Evolutionary conservation across 2,113 vertebrate genomes (phyloP).

Genomic region (Clupea harengus): DNA sequence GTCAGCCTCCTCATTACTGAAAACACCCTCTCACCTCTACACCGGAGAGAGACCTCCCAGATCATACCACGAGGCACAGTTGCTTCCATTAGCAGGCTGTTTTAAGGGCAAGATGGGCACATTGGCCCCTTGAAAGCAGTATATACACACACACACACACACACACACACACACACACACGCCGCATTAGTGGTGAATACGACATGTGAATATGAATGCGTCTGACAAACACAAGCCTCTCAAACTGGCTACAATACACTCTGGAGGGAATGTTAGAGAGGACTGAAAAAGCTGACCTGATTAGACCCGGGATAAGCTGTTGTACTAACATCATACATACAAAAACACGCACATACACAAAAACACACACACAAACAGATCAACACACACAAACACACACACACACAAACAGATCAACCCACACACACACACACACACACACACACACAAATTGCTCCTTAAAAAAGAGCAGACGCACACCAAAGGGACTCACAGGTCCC

Average conservation of each 20-base stretch:
- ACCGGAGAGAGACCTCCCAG: conserved; percentile 52
- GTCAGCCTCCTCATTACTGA: conserved; percentile 57
- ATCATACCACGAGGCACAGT: conserved; percentile 30
- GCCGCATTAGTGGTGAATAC: not conserved
- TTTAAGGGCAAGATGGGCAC: not conserved
- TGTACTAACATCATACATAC: not conserved
- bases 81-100: not conserved
- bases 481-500: conserved; percentile 47
- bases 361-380: not conserved
- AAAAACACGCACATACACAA: not conserved
- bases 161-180: not conserved
- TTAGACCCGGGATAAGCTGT: not conserved
- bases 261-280: not conserved
- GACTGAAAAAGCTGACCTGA: conserved; percentile 1
- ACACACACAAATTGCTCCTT: not conserved
- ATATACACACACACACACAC: conserved; percentile 26
- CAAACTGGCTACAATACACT: not conserved
- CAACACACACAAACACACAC: not conserved
- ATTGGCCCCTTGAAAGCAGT: not conserved
- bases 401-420: not conserved
- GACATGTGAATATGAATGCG: not conserved
- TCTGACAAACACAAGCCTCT: not conserved
- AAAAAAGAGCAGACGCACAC: not conserved
- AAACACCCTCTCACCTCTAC: conserved; percentile 63
- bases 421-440: not conserved